Conservation (phyloP, 2,797 vertebrate genomes). For the Yasuhikotakia modesta region DNA sequence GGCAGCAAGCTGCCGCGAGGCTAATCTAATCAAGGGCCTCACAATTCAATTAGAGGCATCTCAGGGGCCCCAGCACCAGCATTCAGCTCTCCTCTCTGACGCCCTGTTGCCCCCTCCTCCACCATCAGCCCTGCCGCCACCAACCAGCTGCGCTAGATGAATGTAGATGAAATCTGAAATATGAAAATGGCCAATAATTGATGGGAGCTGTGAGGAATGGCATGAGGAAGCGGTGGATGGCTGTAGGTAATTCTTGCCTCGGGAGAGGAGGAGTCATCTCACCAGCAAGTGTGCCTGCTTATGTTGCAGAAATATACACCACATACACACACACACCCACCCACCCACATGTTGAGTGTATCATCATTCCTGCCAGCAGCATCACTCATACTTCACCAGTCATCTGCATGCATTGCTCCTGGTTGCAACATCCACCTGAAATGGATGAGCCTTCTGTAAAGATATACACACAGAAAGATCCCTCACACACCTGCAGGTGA, state of each 20-base stretch:
- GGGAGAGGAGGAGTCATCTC: conserved; percentile 80
- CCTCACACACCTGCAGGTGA: conserved; percentile 11
- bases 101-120: conserved; percentile 66
- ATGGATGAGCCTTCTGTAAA: conserved; percentile 11
- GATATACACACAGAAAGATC: conserved; percentile 23
- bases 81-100: conserved; percentile 80
- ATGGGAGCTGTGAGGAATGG: conserved; percentile 97
- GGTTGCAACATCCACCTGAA: conserved; percentile 30
- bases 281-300: conserved; percentile 66
- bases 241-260: conserved; percentile 83
- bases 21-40: conserved; percentile 98
- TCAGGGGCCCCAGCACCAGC: conserved; percentile 90
- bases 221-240: conserved; percentile 78
- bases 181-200: conserved; percentile 99
- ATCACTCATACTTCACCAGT: conserved; percentile 48
- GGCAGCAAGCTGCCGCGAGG: conserved; percentile 99
- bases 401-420: conserved; percentile 37
- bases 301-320: conserved; percentile 55
- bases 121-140: conserved; percentile 34
- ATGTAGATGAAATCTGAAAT: conserved; percentile 99
- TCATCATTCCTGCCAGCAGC: conserved; percentile 45
- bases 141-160: conserved; percentile 87
- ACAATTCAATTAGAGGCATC: conserved; percentile 99
- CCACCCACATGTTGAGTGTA: conserved; percentile 38
- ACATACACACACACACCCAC: conserved; percentile 23